These are phyloP conservation scores for Nibea coibor DNA, from an alignment of 2,113 vertebrate genomes.

Conservation along the genomic window DNA sequence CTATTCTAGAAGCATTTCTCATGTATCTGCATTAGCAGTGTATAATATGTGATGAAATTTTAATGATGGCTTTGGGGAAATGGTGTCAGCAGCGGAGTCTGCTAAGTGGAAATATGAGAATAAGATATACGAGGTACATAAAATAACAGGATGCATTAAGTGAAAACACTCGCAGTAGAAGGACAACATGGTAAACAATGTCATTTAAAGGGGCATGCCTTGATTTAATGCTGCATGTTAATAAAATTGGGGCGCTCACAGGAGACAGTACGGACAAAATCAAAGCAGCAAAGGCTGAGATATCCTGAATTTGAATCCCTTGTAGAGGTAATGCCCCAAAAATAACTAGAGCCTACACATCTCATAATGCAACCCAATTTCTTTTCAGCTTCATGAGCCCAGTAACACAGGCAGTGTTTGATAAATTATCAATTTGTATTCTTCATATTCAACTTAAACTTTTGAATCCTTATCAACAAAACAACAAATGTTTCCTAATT, in stretches of 20 bases:
- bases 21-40: slow-evolving; percentile 15
- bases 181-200: neutral
- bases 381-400: neutral
- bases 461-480: neutral
- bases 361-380: neutral
- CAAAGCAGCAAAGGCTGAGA: neutral
- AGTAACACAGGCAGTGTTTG: neutral
- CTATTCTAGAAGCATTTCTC: neutral
- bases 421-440: neutral
- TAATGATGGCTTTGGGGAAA: slow-evolving; percentile 28
- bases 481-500: neutral
- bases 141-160: slow-evolving; percentile 11
- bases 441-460: neutral
- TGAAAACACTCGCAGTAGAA: neutral
- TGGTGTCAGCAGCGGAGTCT: slow-evolving; percentile 7
- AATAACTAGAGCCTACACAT: neutral
- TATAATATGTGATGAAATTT: slow-evolving; percentile 28
- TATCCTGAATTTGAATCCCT: neutral
- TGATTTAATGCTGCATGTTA: neutral
- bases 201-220: neutral
- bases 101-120: slow-evolving; percentile 16
- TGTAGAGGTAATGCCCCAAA: neutral
- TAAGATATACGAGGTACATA: neutral
- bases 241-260: neutral
- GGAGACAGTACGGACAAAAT: neutral